Evolutionary conservation across 2,113 vertebrate species (phyloP).

Genomic region (Oenanthe melanoleuca): DNA sequence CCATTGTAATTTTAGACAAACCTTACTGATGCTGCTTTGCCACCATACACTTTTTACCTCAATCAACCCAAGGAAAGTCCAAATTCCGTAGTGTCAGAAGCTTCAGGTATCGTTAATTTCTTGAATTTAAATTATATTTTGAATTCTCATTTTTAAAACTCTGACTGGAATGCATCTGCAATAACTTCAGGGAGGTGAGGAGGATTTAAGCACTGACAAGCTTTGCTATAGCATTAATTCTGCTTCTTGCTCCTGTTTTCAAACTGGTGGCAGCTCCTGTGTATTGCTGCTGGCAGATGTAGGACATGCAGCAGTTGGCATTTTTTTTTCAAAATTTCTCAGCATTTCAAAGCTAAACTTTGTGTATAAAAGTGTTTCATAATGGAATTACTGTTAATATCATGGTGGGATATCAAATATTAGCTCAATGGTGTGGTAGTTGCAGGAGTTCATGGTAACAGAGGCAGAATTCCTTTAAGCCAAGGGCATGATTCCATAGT

Average conservation of each 20-base stretch:
- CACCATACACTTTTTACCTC: constrained; percentile 78
- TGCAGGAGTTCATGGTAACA: background rate
- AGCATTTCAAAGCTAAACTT: background rate
- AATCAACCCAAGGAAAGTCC: constrained; percentile 80
- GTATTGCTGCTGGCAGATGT: background rate
- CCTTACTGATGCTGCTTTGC: constrained; percentile 55
- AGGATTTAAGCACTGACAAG: background rate
- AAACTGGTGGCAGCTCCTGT: background rate
- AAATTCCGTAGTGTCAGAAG: constrained; percentile 78
- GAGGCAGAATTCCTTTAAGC: background rate
- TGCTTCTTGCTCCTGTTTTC: background rate
- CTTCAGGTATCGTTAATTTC: constrained; percentile 81
- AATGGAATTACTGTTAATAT: background rate
- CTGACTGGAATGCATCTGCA: background rate
- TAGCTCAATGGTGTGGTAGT: background rate
- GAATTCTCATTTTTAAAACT: background rate
- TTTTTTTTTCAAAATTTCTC: background rate
- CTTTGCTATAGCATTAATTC: background rate
- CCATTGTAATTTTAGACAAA: constrained; percentile 74
- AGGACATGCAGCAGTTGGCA: background rate
- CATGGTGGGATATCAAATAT: background rate
- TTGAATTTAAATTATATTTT: background rate
- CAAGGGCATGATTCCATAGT: background rate
- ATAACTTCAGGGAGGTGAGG: background rate
- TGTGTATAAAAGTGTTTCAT: background rate